Percentiles rank a stretch among this genome's conserved stretches.
Evolutionary conservation across 23 tunicate species (phyloP).

Genomic region (Trididemnum nubilum): DNA sequence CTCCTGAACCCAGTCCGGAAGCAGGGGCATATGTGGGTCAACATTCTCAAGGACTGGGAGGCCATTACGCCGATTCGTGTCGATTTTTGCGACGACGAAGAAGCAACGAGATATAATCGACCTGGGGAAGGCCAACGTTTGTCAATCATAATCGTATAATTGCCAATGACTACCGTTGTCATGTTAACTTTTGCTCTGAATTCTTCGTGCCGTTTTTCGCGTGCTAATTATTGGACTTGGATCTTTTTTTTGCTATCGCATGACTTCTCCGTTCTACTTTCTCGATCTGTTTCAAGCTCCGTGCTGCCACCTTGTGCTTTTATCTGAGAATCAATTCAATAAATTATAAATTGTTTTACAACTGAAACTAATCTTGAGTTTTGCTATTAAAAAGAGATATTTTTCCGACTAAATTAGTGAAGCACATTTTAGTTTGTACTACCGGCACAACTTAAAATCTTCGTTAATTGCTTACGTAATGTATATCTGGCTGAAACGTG

Average conservation of each 20-base stretch:
- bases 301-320: not conserved
- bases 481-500: no score
- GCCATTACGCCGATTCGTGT: conserved; percentile 81
- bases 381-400: no score
- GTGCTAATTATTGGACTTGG: not conserved
- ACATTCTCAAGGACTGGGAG: conserved; percentile 93
- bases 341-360: conserved; percentile 15
- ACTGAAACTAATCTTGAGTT: no score
- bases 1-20: conserved; percentile 96
- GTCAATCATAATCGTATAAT: conserved; percentile 4
- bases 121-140: not conserved
- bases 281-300: not conserved
- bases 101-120: conserved; percentile 72
- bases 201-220: not conserved
- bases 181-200: not conserved
- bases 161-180: not conserved
- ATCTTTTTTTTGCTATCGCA: not conserved
- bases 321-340: conserved; percentile 12
- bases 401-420: no score
- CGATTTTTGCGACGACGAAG: conserved; percentile 39
- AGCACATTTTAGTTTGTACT: no score
- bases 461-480: no score
- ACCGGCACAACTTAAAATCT: no score
- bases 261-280: not conserved
- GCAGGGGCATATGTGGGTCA: conserved; percentile 97